Conservation (phyloP, 2,797 vertebrate genomes). For the Synaphobranchus kaupii region DNA sequence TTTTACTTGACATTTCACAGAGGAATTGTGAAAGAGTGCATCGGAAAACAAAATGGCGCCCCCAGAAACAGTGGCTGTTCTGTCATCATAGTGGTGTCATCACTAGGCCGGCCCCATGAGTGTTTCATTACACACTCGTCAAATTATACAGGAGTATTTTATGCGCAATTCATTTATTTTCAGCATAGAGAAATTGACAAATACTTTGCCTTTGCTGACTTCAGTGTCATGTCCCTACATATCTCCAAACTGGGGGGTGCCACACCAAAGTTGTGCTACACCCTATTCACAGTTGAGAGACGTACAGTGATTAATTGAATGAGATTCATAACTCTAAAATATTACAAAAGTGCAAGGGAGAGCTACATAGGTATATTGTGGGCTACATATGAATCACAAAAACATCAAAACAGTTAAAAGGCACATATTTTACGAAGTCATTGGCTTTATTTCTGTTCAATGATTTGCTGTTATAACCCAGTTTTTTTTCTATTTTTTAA, state of each 20-base stretch:
- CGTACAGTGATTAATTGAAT: not conserved
- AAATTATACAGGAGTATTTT: not conserved
- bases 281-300: not conserved
- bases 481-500: too few species aligned
- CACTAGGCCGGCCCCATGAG: not conserved
- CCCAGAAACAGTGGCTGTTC: not conserved
- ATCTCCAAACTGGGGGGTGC: not conserved
- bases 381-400: not conserved
- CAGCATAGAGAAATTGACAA: not conserved
- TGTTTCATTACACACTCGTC: not conserved
- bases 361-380: not conserved
- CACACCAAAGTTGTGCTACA: not conserved
- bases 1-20: slow-evolving; percentile 3
- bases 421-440: not conserved
- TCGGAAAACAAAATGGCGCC: not conserved
- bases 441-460: not conserved
- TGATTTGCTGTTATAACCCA: not conserved
- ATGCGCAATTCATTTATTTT: not conserved
- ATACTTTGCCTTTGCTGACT: not conserved
- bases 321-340: not conserved
- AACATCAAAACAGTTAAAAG: not conserved
- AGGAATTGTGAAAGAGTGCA: not conserved
- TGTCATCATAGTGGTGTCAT: not conserved
- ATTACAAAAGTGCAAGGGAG: not conserved
- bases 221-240: not conserved